phyloP scores from a whole-genome alignment of 1,140 invertebrate species.

The Phenacoccus solenopsis region DNA sequence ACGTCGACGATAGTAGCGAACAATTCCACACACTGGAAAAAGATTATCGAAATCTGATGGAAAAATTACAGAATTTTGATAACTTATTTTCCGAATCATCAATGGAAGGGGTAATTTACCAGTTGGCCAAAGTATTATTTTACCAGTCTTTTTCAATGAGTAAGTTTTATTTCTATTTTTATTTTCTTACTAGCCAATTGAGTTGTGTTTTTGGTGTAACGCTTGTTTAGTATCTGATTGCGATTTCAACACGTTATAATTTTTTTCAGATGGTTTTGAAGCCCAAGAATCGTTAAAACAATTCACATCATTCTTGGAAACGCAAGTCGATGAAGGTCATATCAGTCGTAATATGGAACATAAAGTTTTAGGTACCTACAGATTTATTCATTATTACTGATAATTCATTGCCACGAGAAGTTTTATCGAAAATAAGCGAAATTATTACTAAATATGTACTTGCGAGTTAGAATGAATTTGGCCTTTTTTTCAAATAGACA shows the following conservation, averaged over 20 bases:
- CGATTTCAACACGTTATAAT: too few relatives aligned
- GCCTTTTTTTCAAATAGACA: constrained; percentile 38
- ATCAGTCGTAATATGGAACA: constrained; percentile 54
- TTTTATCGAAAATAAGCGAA: too few relatives aligned
- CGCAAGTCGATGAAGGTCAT: constrained; percentile 49
- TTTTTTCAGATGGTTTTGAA: constrained; percentile 36
- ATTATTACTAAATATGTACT: too few relatives aligned
- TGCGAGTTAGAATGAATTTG: too few relatives aligned
- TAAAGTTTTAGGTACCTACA: constrained; percentile 54
- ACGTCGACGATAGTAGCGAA: neutral
- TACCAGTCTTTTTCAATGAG: constrained; percentile 49
- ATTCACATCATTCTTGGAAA: constrained; percentile 52
- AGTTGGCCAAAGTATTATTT: constrained; percentile 61
- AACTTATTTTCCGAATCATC: constrained; percentile 55
- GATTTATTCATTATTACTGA: neutral
- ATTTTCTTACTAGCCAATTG: neutral
- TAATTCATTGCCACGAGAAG: neutral
- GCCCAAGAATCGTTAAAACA: constrained; percentile 51
- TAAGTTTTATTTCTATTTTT: constrained; percentile 21
- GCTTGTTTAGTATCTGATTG: too few relatives aligned
- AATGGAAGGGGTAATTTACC: constrained; percentile 59
- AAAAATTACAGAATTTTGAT: constrained; percentile 45
- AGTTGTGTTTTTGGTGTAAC: too few relatives aligned
- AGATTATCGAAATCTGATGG: constrained; percentile 36
- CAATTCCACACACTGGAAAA: constrained; percentile 24